phyloP scores from a whole-genome alignment of 2,113 vertebrate genomes.

The Nycticorax nycticorax region DNA sequence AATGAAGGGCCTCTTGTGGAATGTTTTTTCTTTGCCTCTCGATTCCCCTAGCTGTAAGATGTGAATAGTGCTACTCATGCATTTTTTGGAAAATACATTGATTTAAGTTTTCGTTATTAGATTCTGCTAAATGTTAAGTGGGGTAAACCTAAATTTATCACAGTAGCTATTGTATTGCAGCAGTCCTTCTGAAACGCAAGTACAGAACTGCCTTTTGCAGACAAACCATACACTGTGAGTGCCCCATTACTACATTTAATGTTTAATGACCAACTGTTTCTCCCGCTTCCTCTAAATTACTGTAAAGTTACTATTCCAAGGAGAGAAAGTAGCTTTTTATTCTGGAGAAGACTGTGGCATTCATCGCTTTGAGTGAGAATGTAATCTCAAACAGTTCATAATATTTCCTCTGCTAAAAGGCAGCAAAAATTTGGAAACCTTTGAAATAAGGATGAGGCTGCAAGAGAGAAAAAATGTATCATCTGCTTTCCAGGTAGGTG shows the following conservation, averaged over 20 bases:
- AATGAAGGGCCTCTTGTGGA: slow-evolving; percentile 34
- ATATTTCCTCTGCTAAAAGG: slow-evolving; percentile 29
- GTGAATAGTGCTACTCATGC: slow-evolving; percentile 29
- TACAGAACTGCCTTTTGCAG: slow-evolving; percentile 34
- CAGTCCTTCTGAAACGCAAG: slow-evolving; percentile 16
- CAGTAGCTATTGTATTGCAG: slow-evolving; percentile 24
- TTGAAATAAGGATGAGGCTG: not conserved
- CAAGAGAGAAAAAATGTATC: not conserved
- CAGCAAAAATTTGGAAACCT: not conserved
- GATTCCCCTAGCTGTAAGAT: not conserved
- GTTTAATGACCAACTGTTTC: slow-evolving; percentile 57
- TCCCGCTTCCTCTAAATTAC: slow-evolving; percentile 45
- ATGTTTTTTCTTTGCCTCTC: slow-evolving; percentile 16
- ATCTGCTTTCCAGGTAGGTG: not conserved
- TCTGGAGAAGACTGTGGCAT: slow-evolving; percentile 45
- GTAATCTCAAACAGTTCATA: slow-evolving; percentile 38
- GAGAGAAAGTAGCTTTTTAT: slow-evolving; percentile 57
- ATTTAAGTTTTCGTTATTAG: slow-evolving; percentile 15
- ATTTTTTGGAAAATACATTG: not conserved
- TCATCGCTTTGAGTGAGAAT: slow-evolving; percentile 6
- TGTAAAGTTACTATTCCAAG: slow-evolving; percentile 53
- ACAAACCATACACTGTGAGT: slow-evolving; percentile 1
- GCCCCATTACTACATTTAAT: slow-evolving; percentile 33
- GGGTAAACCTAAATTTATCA: slow-evolving; percentile 10
- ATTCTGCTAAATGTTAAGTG: slow-evolving; percentile 26